phyloP scores from a whole-genome alignment of 2,797 vertebrate genomes.

The Helarctos malayanus region DNA sequence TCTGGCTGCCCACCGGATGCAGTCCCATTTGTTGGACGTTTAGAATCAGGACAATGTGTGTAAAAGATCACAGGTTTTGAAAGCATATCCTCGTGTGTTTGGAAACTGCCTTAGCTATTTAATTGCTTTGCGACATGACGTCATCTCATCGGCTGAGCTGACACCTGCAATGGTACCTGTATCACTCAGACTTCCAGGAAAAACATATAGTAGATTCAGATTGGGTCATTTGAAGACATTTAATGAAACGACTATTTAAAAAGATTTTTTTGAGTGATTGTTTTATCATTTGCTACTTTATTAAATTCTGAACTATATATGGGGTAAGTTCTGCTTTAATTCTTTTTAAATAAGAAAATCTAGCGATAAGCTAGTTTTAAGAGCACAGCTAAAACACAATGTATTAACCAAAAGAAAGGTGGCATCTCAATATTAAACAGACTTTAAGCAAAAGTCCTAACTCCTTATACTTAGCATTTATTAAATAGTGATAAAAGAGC shows the following conservation, averaged over 20 bases:
- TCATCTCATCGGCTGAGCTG: not conserved
- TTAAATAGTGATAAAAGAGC: not conserved
- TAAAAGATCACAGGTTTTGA: not conserved
- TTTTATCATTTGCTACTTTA: not conserved
- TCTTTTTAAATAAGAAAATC: not conserved
- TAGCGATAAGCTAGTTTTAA: not conserved
- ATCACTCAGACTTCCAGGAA: not conserved
- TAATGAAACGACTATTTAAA: not conserved
- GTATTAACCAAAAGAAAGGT: not conserved
- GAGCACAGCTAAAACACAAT: not conserved
- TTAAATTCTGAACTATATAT: not conserved
- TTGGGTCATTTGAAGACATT: not conserved
- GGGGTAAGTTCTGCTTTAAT: not conserved
- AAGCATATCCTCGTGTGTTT: not conserved
- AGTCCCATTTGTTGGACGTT: not conserved
- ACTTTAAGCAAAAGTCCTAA: not conserved
- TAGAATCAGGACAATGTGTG: not conserved
- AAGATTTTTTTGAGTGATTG: not conserved
- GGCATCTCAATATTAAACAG: not conserved
- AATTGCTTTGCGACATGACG: not conserved
- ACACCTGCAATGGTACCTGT: not conserved
- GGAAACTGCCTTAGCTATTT: not conserved
- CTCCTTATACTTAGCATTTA: not conserved
- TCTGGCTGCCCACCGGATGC: fast-evolving
- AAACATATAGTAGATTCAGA: not conserved